phyloP scores from a whole-genome alignment of 1,140 invertebrate species.

The Heliothis subflexa region DNA sequence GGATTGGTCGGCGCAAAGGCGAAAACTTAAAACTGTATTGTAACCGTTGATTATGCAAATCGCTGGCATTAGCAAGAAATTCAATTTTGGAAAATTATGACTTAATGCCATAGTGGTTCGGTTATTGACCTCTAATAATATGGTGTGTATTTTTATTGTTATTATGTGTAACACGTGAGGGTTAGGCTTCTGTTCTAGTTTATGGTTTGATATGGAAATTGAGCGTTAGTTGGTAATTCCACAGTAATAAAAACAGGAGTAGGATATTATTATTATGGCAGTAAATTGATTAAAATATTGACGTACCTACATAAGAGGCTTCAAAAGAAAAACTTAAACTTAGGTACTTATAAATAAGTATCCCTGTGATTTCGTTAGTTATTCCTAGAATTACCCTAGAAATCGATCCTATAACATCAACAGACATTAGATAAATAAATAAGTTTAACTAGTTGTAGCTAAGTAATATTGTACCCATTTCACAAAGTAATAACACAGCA shows the following conservation, averaged over 20 bases:
- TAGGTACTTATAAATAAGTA: too few relatives aligned
- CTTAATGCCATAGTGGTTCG: constrained; percentile 54
- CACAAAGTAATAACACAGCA: too few relatives aligned
- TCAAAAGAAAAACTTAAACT: too few relatives aligned
- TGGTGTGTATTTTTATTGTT: constrained; percentile 50
- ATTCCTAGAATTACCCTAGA: too few relatives aligned
- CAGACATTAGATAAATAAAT: too few relatives aligned
- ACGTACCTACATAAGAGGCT: too few relatives aligned
- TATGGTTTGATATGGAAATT: background rate
- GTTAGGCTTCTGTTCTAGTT: constrained; percentile 42
- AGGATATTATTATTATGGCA: background rate
- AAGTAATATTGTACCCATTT: too few relatives aligned
- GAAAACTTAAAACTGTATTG: constrained; percentile 61
- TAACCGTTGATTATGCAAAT: constrained; percentile 71
- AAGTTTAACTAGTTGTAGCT: too few relatives aligned
- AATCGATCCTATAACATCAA: too few relatives aligned
- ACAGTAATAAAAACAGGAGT: background rate
- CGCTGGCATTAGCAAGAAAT: constrained; percentile 68
- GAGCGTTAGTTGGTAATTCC: background rate
- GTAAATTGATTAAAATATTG: too few relatives aligned
- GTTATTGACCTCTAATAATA: constrained; percentile 64
- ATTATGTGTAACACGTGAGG: constrained; percentile 52
- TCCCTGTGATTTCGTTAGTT: too few relatives aligned
- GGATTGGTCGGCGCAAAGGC: background rate
- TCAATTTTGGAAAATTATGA: constrained; percentile 77